Conservation (phyloP, 1,140 invertebrate genomes). For the Drosophila baimaii region DNA sequence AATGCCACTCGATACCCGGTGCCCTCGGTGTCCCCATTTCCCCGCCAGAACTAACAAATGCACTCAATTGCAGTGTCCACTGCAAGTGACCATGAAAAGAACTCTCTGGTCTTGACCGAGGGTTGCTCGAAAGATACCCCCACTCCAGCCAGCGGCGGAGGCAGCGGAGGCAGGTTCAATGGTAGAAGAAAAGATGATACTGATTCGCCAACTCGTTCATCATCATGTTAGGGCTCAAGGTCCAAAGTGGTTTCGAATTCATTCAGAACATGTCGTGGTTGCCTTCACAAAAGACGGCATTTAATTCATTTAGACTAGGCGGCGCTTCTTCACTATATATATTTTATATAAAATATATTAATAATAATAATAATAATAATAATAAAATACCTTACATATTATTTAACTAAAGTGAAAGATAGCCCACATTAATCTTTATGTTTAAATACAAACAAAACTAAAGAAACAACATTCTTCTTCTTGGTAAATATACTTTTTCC, state of each 20-base stretch:
- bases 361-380: too few relatives aligned
- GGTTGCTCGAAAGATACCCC: conserved; percentile 18
- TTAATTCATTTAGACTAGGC: neutral
- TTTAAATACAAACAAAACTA: neutral
- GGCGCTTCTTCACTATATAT: too few relatives aligned
- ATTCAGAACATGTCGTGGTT: conserved; percentile 4
- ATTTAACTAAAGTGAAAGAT: too few relatives aligned
- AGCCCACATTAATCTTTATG: neutral
- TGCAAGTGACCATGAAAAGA: conserved; percentile 51
- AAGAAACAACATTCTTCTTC: neutral
- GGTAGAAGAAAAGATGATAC: conserved; percentile 17
- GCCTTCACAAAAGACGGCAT: conserved; percentile 1
- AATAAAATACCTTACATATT: too few relatives aligned
- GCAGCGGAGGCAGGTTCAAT: conserved; percentile 7
- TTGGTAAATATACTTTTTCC: neutral
- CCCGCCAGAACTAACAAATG: conserved; percentile 23
- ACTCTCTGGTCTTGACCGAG: conserved; percentile 45
- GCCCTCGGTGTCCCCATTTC: too few relatives aligned
- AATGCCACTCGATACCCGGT: conserved; percentile 70
- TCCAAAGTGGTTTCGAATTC: conserved; percentile 18
- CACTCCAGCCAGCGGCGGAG: conserved; percentile 4
- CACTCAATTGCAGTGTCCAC: conserved; percentile 46
- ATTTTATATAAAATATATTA: too few relatives aligned
- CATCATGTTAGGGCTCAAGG: conserved; percentile 10
- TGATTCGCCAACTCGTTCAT: conserved; percentile 12